Percentiles rank a stretch among this genome's conserved stretches.
These are phyloP conservation scores for Neolamprologus variostigma DNA, from an alignment of 2,113 vertebrate genomes.

Conservation along the genomic window DNA sequence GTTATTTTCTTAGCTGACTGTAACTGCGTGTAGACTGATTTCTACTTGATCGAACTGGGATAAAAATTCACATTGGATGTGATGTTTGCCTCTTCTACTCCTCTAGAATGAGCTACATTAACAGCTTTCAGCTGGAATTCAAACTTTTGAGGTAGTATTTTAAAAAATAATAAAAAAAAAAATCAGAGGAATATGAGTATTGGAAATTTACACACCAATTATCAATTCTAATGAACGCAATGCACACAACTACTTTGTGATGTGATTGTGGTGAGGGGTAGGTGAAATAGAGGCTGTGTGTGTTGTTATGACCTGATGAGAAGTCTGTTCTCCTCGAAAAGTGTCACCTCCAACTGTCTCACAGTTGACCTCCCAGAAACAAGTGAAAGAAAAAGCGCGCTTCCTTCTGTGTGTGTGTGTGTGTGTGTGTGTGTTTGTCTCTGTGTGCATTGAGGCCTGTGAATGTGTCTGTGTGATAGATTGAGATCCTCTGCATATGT, in stretches of 20 bases:
- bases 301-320: constrained; percentile 45
- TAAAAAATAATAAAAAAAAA: background rate
- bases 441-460: background rate
- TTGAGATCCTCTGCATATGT: background rate
- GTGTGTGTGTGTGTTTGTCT: background rate
- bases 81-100: background rate
- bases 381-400: constrained; percentile 50
- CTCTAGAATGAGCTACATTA: background rate
- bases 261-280: constrained; percentile 10
- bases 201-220: background rate
- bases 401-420: background rate
- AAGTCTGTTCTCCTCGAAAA: constrained; percentile 27
- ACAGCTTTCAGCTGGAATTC: background rate
- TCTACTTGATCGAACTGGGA: background rate
- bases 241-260: background rate
- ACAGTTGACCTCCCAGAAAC: constrained; percentile 66
- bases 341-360: constrained; percentile 61
- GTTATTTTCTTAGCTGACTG: background rate
- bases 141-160: background rate
- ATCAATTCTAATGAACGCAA: background rate
- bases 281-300: constrained; percentile 45
- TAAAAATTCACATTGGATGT: background rate
- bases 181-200: background rate
- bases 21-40: background rate
- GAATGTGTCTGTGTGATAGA: background rate